Percentiles rank a stretch among this genome's conserved stretches.
Evolutionary conservation across 2,888 invertebrate species (phyloP).

Genomic region (Agrilus cyanescens): DNA sequence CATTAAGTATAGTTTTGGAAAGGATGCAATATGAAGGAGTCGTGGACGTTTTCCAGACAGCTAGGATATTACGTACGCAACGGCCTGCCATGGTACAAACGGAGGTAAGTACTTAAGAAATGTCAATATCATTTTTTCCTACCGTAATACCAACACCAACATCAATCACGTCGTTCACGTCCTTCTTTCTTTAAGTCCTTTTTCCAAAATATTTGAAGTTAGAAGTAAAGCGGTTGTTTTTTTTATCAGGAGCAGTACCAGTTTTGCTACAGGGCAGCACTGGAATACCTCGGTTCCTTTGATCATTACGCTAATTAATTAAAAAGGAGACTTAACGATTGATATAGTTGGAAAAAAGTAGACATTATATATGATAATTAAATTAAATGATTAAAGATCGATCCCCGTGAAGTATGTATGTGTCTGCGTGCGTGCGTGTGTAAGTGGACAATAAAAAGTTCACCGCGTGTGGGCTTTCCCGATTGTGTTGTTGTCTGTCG

Average conservation of each 20-base stretch:
- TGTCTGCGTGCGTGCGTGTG: too few species aligned
- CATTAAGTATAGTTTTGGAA: conserved; percentile 93
- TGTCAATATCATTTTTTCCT: conserved; percentile 16
- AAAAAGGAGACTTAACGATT: neutral
- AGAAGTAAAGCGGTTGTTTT: conserved; percentile 4
- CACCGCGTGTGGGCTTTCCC: too few species aligned
- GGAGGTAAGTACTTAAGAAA: conserved; percentile 53
- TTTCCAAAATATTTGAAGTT: neutral
- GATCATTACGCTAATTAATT: conserved; percentile 86
- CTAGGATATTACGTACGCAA: conserved; percentile 94
- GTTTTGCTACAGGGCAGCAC: conserved; percentile 97
- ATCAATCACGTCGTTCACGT: neutral
- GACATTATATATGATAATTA: too few species aligned
- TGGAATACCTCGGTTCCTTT: conserved; percentile 96
- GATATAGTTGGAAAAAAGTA: neutral
- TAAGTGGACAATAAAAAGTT: too few species aligned
- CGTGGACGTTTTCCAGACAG: conserved; percentile 98
- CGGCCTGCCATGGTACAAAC: conserved; percentile 99
- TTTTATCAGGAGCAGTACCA: conserved; percentile 89
- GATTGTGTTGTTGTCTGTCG: too few species aligned
- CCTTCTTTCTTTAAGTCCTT: neutral
- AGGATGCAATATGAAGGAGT: conserved; percentile 99
- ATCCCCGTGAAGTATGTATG: too few species aligned
- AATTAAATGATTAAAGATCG: too few species aligned
- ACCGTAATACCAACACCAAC: conserved; percentile 45